These are phyloP conservation scores for Myotis vivesi DNA, from an alignment of 2,797 vertebrate genomes.

Conservation along the genomic window DNA sequence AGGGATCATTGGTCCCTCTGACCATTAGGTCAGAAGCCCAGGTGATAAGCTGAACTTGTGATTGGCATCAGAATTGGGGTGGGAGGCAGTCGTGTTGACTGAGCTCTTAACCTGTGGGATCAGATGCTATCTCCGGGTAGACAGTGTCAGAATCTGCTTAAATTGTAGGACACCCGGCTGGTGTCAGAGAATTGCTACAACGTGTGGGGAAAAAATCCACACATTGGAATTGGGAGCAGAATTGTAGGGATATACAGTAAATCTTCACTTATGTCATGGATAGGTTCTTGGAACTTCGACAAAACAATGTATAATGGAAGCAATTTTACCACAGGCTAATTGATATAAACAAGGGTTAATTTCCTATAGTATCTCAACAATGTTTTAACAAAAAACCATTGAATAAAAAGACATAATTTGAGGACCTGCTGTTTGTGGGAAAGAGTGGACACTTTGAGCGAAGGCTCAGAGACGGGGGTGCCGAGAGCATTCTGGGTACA, in stretches of 20 bases:
- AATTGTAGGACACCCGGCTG: background rate
- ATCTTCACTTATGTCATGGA: background rate
- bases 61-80: background rate
- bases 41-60: background rate
- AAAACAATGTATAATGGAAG: background rate
- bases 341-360: background rate
- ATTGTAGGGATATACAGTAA: background rate
- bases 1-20: background rate
- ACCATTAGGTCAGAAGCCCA: background rate
- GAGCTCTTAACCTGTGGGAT: background rate
- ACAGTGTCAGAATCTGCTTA: background rate
- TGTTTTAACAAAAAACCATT: background rate
- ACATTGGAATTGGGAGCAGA: background rate
- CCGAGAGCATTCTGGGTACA: rapidly evolving
- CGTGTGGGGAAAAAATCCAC: background rate
- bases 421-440: background rate
- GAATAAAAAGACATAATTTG: background rate
- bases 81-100: background rate
- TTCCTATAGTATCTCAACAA: background rate
- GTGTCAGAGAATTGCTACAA: background rate
- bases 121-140: background rate
- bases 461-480: background rate
- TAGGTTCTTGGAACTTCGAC: background rate
- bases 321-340: background rate
- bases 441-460: background rate